These are phyloP conservation scores for Hirudinaria manillensis DNA, from an alignment of 2,888 invertebrate genomes.

Conservation along the genomic window DNA sequence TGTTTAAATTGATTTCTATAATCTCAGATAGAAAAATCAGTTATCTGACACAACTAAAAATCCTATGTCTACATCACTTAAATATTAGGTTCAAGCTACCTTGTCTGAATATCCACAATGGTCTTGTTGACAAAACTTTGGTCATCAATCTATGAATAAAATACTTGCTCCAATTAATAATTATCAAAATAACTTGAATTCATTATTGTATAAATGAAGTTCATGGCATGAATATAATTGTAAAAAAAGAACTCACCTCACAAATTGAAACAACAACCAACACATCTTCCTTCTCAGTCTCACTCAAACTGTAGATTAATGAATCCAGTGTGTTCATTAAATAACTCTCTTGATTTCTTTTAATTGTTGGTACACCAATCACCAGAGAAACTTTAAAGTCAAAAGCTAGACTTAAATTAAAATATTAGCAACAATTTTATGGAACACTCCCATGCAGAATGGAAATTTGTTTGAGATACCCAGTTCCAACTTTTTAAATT, in stretches of 20 bases:
- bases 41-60: too few species aligned
- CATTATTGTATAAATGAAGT: too few species aligned
- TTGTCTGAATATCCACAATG: conserved; percentile 21
- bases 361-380: conserved; percentile 79
- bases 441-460: not conserved
- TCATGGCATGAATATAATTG: not conserved
- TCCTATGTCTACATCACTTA: too few species aligned
- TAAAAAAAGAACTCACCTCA: conserved; percentile 56
- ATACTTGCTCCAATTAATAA: not conserved
- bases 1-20: too few species aligned
- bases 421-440: not conserved
- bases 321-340: conserved; percentile 77
- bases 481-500: not conserved
- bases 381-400: conserved; percentile 66
- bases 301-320: conserved; percentile 71
- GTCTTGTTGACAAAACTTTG: conserved; percentile 32
- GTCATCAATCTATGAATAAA: conserved; percentile 30
- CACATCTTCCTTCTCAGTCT: conserved; percentile 68
- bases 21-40: too few species aligned
- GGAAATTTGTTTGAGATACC: not conserved
- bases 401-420: not conserved
- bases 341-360: conserved; percentile 79
- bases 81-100: not conserved
- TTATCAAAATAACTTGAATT: too few species aligned
- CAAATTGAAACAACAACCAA: conserved; percentile 80